These are phyloP conservation scores for Hirundichthys speculiger DNA, from an alignment of 2,113 vertebrate genomes.

Conservation along the genomic window DNA sequence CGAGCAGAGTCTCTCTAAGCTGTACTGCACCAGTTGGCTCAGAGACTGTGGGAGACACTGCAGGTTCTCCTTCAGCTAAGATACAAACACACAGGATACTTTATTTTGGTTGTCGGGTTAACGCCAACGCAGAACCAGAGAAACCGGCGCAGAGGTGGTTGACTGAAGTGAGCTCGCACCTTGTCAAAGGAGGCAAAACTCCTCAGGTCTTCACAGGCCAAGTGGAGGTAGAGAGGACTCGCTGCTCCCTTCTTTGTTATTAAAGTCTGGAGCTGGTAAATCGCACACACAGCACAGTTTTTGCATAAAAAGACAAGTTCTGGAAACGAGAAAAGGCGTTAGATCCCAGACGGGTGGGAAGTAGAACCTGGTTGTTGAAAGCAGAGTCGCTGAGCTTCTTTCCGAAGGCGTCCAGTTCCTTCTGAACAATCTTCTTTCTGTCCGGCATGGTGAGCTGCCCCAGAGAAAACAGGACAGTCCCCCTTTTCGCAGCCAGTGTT, in stretches of 20 bases:
- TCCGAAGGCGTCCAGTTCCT: slow-evolving; percentile 83
- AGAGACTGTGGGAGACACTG: slow-evolving; percentile 81
- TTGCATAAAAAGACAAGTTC: not conserved
- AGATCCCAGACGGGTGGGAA: not conserved
- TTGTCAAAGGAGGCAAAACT: slow-evolving; percentile 86
- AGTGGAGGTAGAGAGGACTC: slow-evolving; percentile 85
- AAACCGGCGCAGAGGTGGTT: not conserved
- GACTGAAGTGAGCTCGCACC: slow-evolving; percentile 61
- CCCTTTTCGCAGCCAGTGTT: slow-evolving; percentile 76
- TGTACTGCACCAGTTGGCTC: slow-evolving; percentile 77
- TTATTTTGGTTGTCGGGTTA: not conserved
- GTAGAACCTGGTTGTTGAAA: slow-evolving; percentile 90
- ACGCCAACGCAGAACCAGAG: not conserved
- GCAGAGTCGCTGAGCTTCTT: slow-evolving; percentile 90
- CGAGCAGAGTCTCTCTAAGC: slow-evolving; percentile 80
- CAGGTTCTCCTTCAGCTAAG: slow-evolving; percentile 79
- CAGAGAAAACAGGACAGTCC: slow-evolving; percentile 69
- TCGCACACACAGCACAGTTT: slow-evolving; percentile 15
- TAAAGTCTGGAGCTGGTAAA: slow-evolving; percentile 83
- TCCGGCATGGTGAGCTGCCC: slow-evolving; percentile 79
- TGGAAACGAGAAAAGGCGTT: not conserved
- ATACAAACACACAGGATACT: slow-evolving; percentile 1
- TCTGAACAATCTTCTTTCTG: slow-evolving; percentile 82
- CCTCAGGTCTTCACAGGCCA: slow-evolving; percentile 88
- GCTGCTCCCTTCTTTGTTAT: slow-evolving; percentile 85